Base-by-base conservation (phyloP, 2,113 vertebrate species). In the Mola mola region DNA sequence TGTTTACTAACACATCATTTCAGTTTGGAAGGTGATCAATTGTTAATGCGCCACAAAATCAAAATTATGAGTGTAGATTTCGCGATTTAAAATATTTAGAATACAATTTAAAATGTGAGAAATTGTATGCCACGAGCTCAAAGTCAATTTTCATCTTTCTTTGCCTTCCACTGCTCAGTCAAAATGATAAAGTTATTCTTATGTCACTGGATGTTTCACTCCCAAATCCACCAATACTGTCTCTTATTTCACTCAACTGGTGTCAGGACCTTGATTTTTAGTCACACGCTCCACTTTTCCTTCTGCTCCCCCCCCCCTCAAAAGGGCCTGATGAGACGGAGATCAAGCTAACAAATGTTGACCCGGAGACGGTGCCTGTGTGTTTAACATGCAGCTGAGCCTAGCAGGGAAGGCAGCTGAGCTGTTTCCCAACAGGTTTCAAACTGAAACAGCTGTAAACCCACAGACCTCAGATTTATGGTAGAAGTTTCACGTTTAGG, bases 371-470 rank as follows among this genome's bases (percentile, higher is more conserved):
- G 59, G 47, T 67, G 80, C 73, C 79, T 89, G 83, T 72, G 88
- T 83, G 69, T 63, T 79, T 74, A 76, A 77, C 47, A 8, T 56
- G 64, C 91, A 89, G 85, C 87, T 88, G 89, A 79, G 88, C 64
- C 28, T 43, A 31, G 36, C 34, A 25, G 78, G 58, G 50, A 66
- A 75, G 44, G 29, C 46, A n/a, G 72, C 56, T 12, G 50, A 64
- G 43, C 21, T 57, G 43, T 60, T 59, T 72, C 81, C 57, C 22
- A 7, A 33, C 15, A 62, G 51, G 51, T 67, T 84, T 78, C 79
- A 72, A 73, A 64, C 57, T 48, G 43, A 42, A 66, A 57, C 71
- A 79, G 75, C 75, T 72, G 61, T 65, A 68, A 75, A 70, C 58
- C 40, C 65, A 34, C 2, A 46, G 44, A 62, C 37, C n/a, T n/a